Evolutionary conservation across 2,888 invertebrate genomes (phyloP), one percentile per base, ranked within the genome.

Genomic region (Apodemia hepburni): DNA sequence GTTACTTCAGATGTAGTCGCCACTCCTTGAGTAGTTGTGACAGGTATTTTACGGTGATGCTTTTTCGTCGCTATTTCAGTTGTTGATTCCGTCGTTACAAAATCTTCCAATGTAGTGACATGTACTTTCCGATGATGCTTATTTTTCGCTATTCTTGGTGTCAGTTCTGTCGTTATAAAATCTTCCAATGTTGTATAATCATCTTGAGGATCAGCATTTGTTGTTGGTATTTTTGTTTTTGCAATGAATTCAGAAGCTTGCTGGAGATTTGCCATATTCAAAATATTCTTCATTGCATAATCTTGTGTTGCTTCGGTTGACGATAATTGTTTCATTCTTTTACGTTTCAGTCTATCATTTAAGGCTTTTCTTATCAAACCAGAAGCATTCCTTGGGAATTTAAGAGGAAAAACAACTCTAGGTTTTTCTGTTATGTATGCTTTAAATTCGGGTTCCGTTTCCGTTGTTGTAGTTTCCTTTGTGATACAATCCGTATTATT

Each of bases 161-260:
- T 67, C 33, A 73, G 68, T 66, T 81, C 80, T 6, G 86, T 84
- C 2, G 82, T 82, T 64, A 86, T 74, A 66, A 77, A 75, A 64
- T 81, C 78, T 70, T 78, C 79, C 49, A 80, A 73, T 22, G 73
- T 76, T 49, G 75, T 74, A 47, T 82, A 81, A 66, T 85, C 83
- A 42, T 64, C 63, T 65, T 90, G 82, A 49, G 71, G 71, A 59
- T 73, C 70, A 45, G 67, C 60, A 62, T 51, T 70, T 12, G 72
- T 70, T 22, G 73, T 73, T 65, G 72, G 76, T n/a, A 82, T 79
- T 70, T 84, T 80, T 8, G 82, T 79, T 73, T 76, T 81, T 49
- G 81, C 78, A 64, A 87, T 84, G 71, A 88, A 87, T 74, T 90
- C 85, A 1, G 90, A 85, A 51, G 90, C 86, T 35, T 88, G 84